These are phyloP conservation scores for Cladopsammia gracilis DNA, from an alignment of 64 coral and sea anemone genomes.

Conservation along the genomic window DNA sequence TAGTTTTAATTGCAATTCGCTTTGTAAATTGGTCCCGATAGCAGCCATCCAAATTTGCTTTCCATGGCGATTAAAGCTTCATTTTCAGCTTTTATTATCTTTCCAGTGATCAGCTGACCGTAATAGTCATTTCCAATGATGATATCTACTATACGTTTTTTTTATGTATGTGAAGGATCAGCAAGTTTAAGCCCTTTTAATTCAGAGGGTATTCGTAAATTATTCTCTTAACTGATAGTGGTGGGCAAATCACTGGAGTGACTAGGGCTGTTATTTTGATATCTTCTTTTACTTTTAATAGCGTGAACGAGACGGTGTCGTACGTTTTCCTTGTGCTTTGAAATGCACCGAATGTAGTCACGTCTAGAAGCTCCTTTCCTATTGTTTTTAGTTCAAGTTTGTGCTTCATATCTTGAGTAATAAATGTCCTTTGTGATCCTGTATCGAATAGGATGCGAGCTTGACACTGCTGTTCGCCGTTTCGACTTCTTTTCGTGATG, in stretches of 20 bases:
- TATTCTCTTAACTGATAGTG: constrained; percentile 15
- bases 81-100: constrained; percentile 52
- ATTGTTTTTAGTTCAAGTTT: constrained; percentile 42
- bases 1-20: neutral
- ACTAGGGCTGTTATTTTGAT: constrained; percentile 56
- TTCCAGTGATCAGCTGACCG: constrained; percentile 67
- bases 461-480: neutral
- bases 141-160: constrained; percentile 24
- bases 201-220: neutral
- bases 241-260: constrained; percentile 1
- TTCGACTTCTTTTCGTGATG: neutral
- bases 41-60: constrained; percentile 67
- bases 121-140: constrained; percentile 69
- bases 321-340: constrained; percentile 4
- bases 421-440: constrained; percentile 28
- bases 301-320: constrained; percentile 40
- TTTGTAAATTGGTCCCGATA: constrained; percentile 40
- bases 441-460: constrained; percentile 51
- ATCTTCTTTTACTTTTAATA: constrained; percentile 15
- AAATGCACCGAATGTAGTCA: constrained; percentile 54
- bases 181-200: neutral
- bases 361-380: constrained; percentile 57
- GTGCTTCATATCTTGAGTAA: constrained; percentile 40
- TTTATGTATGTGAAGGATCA: neutral
- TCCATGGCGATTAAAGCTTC: constrained; percentile 59